Base-by-base conservation (phyloP, 2,113 vertebrate genomes). In the Corythornis cristatus region DNA sequence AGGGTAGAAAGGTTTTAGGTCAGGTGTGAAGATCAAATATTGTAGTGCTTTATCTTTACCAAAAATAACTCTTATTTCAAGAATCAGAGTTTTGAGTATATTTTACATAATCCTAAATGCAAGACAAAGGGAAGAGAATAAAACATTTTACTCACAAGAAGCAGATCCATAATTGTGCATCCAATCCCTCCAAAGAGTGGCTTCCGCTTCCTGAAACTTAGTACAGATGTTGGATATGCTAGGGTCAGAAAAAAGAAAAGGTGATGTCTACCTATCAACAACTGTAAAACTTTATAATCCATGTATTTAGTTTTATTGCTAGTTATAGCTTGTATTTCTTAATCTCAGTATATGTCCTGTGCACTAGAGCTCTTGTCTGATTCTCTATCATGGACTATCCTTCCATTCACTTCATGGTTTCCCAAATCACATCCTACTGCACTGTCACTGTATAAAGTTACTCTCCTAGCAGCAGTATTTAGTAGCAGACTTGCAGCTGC, bases 161-260 rank as follows among this genome's bases (percentile, higher is more conserved):
- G 98, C 11, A 99, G 97, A 71, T 99, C 99, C 98, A 99, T 99
- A 89, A 99, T 98, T 37, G 99, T 99, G 93, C 99, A 98, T 92
- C 99, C 99, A 8, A 98, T 98, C 96, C 99, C 99, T 93, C 98
- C 97, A 35, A 99, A 99, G 73, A 99, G 97, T 18, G 99, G 97
- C 26, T 98, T 98, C 70, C 99, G 97, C 83, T 98, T 97, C 91
- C 99, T 98, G 61, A 98, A 92, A 84, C 99, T 99, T 18, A 97
- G 95, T 79, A 99, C 33, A 21, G 98, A 88, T 46, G 97, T 95
- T 90, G 99, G 99, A 95, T 99, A 99, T 8, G 76, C 99, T 99
- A 9, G 17, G 20, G 48, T 66, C 35, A 78, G 74, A 91, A 79
- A 84, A 25, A 68, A 74, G 18, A 70, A 76, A 54, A 75, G 3